A percentile compares a stretch with the other conserved stretches of the same genome.
Evolutionary conservation across 2,888 invertebrate species (phyloP).

Genomic region (Stenchaetothrips biformis): DNA sequence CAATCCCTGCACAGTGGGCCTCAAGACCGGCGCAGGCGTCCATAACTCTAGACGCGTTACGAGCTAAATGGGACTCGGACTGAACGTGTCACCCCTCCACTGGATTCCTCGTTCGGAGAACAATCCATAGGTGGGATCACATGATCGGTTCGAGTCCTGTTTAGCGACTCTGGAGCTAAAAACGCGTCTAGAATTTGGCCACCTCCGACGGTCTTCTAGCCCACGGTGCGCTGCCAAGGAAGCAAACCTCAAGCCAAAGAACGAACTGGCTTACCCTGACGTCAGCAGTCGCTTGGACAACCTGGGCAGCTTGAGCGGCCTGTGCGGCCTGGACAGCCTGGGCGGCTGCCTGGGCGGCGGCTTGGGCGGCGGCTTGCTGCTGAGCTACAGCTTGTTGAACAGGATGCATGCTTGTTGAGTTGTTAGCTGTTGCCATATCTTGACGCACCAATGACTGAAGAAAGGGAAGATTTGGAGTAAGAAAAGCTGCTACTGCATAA

Average conservation of each 20-base stretch:
- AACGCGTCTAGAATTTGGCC: no score
- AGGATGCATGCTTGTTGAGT: background rate
- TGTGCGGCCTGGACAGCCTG: background rate
- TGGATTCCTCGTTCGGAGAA: no score
- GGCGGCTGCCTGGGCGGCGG: background rate
- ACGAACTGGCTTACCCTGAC: background rate
- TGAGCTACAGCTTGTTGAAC: slow-evolving; percentile 17
- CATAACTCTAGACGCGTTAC: no score
- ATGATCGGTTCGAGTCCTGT: no score
- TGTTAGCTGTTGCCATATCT: background rate
- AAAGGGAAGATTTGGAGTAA: background rate
- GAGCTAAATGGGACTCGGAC: no score
- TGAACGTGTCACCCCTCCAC: no score
- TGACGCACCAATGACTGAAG: background rate
- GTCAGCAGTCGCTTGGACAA: background rate
- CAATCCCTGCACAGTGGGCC: no score
- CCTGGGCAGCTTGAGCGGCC: background rate
- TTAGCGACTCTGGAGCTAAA: no score
- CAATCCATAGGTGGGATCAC: no score
- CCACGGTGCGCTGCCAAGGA: no score
- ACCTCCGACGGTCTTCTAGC: no score
- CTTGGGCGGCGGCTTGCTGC: slow-evolving; percentile 1
- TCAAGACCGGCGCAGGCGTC: no score
- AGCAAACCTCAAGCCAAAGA: background rate
- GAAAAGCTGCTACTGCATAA: background rate